Conservation (phyloP, 2,797 vertebrate species). For the Alcedo atthis region DNA sequence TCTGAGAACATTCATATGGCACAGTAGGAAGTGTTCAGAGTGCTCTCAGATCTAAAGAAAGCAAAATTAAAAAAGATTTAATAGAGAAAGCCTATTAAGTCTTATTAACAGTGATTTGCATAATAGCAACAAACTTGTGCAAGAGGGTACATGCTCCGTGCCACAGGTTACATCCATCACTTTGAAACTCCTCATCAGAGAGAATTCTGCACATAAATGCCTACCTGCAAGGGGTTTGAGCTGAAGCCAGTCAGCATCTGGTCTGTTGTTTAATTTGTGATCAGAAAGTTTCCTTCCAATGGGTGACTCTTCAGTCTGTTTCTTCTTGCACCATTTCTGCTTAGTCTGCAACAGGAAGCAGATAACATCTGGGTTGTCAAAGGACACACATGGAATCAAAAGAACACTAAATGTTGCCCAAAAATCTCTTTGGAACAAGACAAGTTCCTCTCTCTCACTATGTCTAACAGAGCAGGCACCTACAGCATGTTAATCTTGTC, state of each 20-base stretch:
- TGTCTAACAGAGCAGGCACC: background rate
- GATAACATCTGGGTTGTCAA: background rate
- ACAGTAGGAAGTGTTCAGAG: background rate
- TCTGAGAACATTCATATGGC: background rate
- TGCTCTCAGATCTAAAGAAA: conserved; percentile 22
- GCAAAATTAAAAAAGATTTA: background rate
- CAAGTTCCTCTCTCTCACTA: background rate
- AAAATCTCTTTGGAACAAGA: background rate
- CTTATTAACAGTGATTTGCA: conserved; percentile 35
- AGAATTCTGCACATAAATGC: background rate
- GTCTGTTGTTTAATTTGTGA: conserved; percentile 91
- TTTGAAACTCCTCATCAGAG: background rate
- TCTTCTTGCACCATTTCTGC: conserved; percentile 81
- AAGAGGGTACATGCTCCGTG: background rate
- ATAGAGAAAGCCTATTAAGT: conserved; percentile 11
- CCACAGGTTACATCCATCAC: background rate
- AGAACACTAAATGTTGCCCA: background rate
- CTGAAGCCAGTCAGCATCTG: conserved; percentile 95
- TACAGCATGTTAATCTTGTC: background rate
- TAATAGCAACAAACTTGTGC: conserved; percentile 43
- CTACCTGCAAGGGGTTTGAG: conserved; percentile 88
- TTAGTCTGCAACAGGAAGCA: conserved; percentile 72
- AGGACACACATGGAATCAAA: background rate
- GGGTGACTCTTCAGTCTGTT: conserved; percentile 83
- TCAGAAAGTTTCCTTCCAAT: conserved; percentile 94